Evolutionary conservation across 53 echinoderm and acorn worm species (phyloP), one percentile per base, ranked within the genome.

Genomic region (Mesocentrotus franciscanus): DNA sequence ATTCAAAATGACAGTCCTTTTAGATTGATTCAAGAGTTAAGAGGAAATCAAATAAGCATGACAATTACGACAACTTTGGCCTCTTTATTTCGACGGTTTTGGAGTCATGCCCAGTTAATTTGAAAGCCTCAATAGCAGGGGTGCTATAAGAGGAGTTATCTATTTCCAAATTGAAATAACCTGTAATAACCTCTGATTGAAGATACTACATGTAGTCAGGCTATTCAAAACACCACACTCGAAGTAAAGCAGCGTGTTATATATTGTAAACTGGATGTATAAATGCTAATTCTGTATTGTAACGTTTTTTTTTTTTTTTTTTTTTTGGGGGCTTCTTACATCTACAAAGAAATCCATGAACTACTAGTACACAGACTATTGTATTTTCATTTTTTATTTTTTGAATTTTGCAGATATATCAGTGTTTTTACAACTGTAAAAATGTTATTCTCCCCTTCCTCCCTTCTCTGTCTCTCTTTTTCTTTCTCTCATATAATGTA

Each of bases 41-140:
- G 39, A 42, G 81, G 81, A 81, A 81, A 39, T 81, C 81, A 81
- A 39, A 81, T 42, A 81, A 81, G 81, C 36, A 20, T 81, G 81
- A 81, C 33, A 49, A 42, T 33, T 81, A 81, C 36, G 42, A 81
- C 81, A 36, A 81, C 42, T 81, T 81, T 42, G 81, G 36, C 81
- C 81, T 81, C 81, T 81, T 81, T 81, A 36, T 39, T 42, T 81
- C 22, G 36, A 81, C 81, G 42, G 0, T 36, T 39, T 81, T 81
- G 81, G 81, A 81, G 42, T 39, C 81, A 42, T 81, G 81, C 81
- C 81, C 81, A 81, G 12, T 36, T 81, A 9, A 30, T 10, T 9
- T 36, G 1, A 76, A 81, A 33, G 12, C 16, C 79, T 36, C 17
- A 17, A 79, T 35, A 79, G 20, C 18, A 39, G 79, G 20, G 29